phyloP scores from a whole-genome alignment of 1,140 invertebrate genomes.

The Spodoptera litura region DNA sequence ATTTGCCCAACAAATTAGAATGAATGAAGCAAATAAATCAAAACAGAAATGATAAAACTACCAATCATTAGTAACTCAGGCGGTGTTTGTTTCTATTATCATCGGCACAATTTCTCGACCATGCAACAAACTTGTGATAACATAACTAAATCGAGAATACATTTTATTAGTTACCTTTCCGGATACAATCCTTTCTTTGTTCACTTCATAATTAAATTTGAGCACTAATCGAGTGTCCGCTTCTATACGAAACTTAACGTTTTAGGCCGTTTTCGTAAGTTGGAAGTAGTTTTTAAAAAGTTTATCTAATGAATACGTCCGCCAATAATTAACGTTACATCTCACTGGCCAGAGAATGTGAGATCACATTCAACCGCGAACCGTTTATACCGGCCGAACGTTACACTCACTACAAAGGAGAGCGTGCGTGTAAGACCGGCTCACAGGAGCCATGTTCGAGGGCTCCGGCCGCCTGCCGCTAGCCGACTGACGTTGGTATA shows the following conservation, averaged over 20 bases:
- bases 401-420: constrained; percentile 72
- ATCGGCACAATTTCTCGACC: constrained; percentile 16
- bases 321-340: constrained; percentile 53
- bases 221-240: constrained; percentile 73
- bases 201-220: constrained; percentile 77
- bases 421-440: constrained; percentile 61
- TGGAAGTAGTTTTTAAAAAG: constrained; percentile 51
- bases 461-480: constrained; percentile 70
- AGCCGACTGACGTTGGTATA: constrained; percentile 81
- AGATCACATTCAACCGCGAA: constrained; percentile 60
- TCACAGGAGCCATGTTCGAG: constrained; percentile 64
- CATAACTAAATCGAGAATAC: constrained; percentile 2
- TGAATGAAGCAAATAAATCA: constrained; percentile 37
- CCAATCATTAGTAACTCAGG: constrained; percentile 14
- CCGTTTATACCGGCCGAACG: constrained; percentile 61
- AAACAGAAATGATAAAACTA: constrained; percentile 33
- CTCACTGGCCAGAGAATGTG: constrained; percentile 55
- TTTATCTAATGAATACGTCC: constrained; percentile 56
- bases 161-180: constrained; percentile 68
- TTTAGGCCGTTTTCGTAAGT: constrained; percentile 52
- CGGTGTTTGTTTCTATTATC: constrained; percentile 46
- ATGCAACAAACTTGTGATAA: not conserved
- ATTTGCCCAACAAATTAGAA: constrained; percentile 24
- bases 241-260: constrained; percentile 52
- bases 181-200: constrained; percentile 77